Conservation (phyloP, 2,113 vertebrate genomes). For the Danionella cerebrum region DNA sequence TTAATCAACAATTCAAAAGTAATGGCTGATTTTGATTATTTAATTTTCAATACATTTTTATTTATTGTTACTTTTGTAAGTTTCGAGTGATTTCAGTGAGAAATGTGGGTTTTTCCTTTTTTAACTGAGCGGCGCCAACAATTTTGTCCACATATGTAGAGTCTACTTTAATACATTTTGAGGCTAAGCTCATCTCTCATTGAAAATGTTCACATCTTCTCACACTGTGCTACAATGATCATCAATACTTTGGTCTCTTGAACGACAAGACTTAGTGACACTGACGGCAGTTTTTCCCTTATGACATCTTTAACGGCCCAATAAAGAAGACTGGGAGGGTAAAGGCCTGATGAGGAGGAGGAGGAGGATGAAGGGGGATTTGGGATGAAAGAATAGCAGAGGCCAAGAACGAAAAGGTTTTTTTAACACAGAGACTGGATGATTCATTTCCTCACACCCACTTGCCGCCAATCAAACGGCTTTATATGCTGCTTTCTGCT, state of each 20-base stretch:
- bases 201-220: background rate
- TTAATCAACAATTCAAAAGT: no score
- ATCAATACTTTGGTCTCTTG: background rate
- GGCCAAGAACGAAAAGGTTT: background rate
- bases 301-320: background rate
- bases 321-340: background rate
- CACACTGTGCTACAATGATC: background rate
- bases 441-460: conserved; percentile 42
- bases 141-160: no score
- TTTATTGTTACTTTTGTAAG: no score
- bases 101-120: no score
- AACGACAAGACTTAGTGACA: conserved; percentile 1
- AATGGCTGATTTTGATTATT: no score
- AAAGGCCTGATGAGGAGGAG: conserved; percentile 14
- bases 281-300: background rate
- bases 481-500: conserved; percentile 8
- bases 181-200: background rate
- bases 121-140: no score
- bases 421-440: conserved; percentile 23
- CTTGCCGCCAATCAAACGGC: conserved; percentile 31
- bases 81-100: no score
- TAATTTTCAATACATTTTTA: no score
- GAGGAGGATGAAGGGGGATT: conserved; percentile 9
- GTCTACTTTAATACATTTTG: background rate
- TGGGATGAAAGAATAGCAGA: conserved; percentile 24